phyloP scores from a whole-genome alignment of 37 sponge, comb jelly and placozoan species.

The Cliona cf. orientalis region DNA sequence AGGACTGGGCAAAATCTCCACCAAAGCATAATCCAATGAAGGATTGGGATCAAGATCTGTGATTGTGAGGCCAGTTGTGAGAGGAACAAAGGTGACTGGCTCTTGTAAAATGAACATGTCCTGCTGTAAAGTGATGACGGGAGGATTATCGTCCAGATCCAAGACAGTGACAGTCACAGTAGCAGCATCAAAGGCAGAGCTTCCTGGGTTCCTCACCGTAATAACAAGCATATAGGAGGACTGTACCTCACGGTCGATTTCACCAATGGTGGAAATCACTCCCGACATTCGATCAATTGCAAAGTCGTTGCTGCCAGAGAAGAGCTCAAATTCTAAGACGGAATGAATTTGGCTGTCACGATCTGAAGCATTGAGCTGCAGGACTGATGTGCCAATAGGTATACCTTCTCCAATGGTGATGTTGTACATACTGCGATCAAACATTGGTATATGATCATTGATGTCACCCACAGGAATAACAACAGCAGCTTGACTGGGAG shows the following conservation, averaged over 20 bases:
- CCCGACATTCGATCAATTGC: constrained; percentile 20
- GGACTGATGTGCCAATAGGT: constrained; percentile 54
- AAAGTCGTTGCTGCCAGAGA: constrained; percentile 16
- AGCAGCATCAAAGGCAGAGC: constrained; percentile 17
- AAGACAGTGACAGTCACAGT: constrained; percentile 32
- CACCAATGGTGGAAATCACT: constrained; percentile 17
- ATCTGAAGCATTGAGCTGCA: constrained; percentile 43
- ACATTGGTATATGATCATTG: constrained; percentile 51
- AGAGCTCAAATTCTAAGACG: constrained; percentile 9
- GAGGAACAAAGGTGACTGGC: constrained; percentile 25
- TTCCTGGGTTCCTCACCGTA: constrained; percentile 48
- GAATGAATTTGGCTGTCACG: constrained; percentile 32
- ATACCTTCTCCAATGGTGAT: constrained; percentile 39
- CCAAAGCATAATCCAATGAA: constrained; percentile 40
- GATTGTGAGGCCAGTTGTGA: constrained; percentile 34
- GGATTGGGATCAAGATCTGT: constrained; percentile 50
- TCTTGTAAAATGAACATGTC: constrained; percentile 8
- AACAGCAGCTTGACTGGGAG: constrained; percentile 3
- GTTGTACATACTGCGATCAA: constrained; percentile 22
- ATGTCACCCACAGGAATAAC: constrained; percentile 28
- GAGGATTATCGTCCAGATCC: constrained; percentile 72
- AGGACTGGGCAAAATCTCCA: constrained; percentile 2
- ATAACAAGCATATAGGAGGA: constrained; percentile 53
- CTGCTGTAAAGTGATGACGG: constrained; percentile 27
- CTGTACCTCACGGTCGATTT: constrained; percentile 18